Conservation (phyloP, 2,888 invertebrate genomes). For the Vannuccia rotundouncinata region DNA sequence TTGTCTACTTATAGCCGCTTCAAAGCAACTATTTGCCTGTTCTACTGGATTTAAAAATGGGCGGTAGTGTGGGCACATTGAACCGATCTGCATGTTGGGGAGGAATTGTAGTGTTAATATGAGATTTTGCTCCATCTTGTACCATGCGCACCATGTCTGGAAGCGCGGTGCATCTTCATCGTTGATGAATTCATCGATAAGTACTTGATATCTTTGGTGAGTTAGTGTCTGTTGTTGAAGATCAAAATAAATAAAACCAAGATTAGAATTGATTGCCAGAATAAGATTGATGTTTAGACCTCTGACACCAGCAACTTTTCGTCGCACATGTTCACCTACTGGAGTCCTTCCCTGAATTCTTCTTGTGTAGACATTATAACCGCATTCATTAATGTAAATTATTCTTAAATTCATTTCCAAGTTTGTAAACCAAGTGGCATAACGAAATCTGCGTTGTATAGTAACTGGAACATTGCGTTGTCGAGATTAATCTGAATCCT, state of each 20-base stretch:
- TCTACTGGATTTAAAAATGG: constrained; percentile 3
- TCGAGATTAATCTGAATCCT: neutral
- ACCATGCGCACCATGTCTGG: neutral
- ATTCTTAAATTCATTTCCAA: neutral
- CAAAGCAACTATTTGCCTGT: constrained; percentile 13
- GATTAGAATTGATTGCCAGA: neutral
- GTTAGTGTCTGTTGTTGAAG: neutral
- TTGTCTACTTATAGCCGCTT: constrained; percentile 5
- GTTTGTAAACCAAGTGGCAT: neutral
- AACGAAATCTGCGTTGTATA: neutral
- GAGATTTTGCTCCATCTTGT: neutral
- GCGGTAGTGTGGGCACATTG: neutral
- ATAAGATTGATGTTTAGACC: constrained; percentile 5
- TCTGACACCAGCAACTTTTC: neutral
- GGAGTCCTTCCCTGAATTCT: constrained; percentile 7
- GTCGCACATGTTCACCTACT: neutral
- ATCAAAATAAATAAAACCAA: constrained; percentile 4
- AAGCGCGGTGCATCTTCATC: neutral
- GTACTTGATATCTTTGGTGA: neutral
- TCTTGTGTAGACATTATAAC: neutral
- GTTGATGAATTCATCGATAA: constrained; percentile 2
- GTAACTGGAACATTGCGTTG: neutral
- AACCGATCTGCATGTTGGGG: neutral
- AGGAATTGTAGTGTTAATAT: neutral
- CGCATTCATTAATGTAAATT: constrained; percentile 16